Conservation (phyloP, 2,113 vertebrate species). For the Triplophysa rosa region DNA sequence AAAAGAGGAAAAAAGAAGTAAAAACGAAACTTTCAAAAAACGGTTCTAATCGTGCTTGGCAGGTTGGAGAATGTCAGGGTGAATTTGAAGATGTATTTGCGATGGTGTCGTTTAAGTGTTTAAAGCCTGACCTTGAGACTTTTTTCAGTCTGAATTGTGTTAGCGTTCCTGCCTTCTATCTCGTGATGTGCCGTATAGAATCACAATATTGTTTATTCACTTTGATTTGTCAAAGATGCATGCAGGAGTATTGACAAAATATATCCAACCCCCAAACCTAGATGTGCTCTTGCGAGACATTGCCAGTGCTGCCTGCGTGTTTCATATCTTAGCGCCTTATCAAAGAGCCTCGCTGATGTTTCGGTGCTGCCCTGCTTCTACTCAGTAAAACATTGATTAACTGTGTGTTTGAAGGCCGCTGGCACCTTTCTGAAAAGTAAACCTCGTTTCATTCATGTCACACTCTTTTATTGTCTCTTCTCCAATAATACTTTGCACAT, state of each 20-base stretch:
- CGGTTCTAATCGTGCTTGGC: slow-evolving; percentile 65
- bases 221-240: slow-evolving; percentile 80
- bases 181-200: slow-evolving; percentile 71
- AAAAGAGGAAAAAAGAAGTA: slow-evolving; percentile 56
- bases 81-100: slow-evolving; percentile 68
- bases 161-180: slow-evolving; percentile 72
- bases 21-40: slow-evolving; percentile 67
- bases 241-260: slow-evolving; percentile 78
- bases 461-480: background rate
- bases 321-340: slow-evolving; percentile 22
- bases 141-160: slow-evolving; percentile 72
- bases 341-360: background rate
- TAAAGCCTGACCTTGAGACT: slow-evolving; percentile 80
- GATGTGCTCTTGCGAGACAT: slow-evolving; percentile 47
- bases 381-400: background rate
- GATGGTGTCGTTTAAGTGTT: slow-evolving; percentile 73
- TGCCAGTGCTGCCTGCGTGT: slow-evolving; percentile 53
- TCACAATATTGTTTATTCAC: slow-evolving; percentile 81
- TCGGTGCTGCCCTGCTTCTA: background rate
- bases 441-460: background rate
- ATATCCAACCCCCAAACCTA: slow-evolving; percentile 59
- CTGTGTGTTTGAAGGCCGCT: background rate
- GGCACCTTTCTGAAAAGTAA: background rate
- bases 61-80: slow-evolving; percentile 68
- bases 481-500: background rate